Evolutionary conservation across 2,113 vertebrate genomes (phyloP).

Genomic region (Conger conger): DNA sequence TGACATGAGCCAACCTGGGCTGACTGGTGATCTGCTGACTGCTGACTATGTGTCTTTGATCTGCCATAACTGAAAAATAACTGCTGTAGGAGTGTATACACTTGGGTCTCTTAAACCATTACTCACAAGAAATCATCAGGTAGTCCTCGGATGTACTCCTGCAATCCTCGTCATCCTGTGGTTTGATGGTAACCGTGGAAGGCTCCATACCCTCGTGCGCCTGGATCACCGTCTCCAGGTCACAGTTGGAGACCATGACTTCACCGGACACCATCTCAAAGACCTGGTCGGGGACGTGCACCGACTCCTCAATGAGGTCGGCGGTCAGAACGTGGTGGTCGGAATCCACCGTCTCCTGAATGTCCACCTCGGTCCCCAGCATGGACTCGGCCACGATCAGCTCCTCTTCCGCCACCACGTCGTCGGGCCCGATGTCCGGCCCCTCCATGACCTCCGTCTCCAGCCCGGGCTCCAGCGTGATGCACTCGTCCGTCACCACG

Average conservation of each 20-base stretch:
- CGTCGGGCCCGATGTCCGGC: constrained; percentile 82
- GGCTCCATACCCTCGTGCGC: constrained; percentile 74
- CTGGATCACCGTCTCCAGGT: constrained; percentile 86
- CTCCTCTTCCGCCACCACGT: constrained; percentile 78
- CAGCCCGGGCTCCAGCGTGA: constrained; percentile 87
- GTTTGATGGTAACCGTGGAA: constrained; percentile 85
- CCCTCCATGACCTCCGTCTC: constrained; percentile 89
- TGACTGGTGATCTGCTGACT: too few species aligned
- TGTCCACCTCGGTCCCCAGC: constrained; percentile 83
- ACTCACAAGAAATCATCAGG: constrained; percentile 98
- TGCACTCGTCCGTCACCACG: constrained; percentile 91
- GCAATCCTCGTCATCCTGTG: constrained; percentile 85
- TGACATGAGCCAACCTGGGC: too few species aligned
- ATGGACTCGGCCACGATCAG: constrained; percentile 81
- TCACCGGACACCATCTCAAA: constrained; percentile 93
- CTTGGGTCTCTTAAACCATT: too few species aligned
- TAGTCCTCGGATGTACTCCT: constrained; percentile 96
- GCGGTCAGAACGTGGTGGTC: constrained; percentile 77
- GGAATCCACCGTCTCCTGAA: constrained; percentile 79
- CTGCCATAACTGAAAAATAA: too few species aligned
- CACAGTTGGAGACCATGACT: constrained; percentile 87
- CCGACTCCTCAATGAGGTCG: constrained; percentile 77
- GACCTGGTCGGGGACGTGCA: constrained; percentile 72
- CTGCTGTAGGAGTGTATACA: too few species aligned
- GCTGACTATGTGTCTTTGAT: too few species aligned